A percentile compares a stretch with the other conserved stretches of the same genome.
Evolutionary conservation across 2,113 vertebrate species (phyloP).

Genomic region (Arothron firmamentum): DNA sequence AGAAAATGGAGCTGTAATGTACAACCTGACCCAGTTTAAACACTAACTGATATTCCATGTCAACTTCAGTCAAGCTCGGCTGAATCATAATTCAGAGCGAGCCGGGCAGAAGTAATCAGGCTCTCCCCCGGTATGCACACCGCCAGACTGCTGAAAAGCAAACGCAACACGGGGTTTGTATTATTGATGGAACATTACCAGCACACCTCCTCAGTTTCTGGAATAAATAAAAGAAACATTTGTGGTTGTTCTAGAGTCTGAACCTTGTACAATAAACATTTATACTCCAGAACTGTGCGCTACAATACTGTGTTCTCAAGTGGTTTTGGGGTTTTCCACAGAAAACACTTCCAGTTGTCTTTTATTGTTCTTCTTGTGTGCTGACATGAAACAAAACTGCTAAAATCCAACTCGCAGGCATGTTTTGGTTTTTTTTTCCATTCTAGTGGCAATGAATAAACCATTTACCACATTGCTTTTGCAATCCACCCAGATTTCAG

Average conservation of each 20-base stretch:
- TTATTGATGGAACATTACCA: slow-evolving; percentile 56
- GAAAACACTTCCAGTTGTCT: neutral
- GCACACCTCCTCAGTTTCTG: slow-evolving; percentile 7
- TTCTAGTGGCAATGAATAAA: no score
- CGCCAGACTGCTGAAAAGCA: slow-evolving; percentile 32
- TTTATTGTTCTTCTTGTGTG: no score
- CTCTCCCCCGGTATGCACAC: slow-evolving; percentile 15
- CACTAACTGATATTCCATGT: slow-evolving; percentile 58
- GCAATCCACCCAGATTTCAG: no score
- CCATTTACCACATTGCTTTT: no score
- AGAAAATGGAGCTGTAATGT: slow-evolving; percentile 20
- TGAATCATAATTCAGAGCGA: slow-evolving; percentile 41
- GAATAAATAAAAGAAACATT: slow-evolving; percentile 21
- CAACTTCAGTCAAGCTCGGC: slow-evolving; percentile 38
- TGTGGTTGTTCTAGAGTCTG: neutral
- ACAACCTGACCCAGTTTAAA: slow-evolving; percentile 59
- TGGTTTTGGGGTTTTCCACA: neutral
- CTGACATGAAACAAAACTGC: no score
- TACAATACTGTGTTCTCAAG: slow-evolving; percentile 12
- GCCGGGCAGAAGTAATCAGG: slow-evolving; percentile 48
- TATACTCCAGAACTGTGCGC: slow-evolving; percentile 4
- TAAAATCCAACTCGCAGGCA: no score
- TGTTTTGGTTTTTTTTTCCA: no score
- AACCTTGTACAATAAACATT: slow-evolving; percentile 2
- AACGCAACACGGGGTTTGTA: slow-evolving; percentile 30